Base-by-base conservation (phyloP, 2,797 vertebrate species). In the Varecia variegata region DNA sequence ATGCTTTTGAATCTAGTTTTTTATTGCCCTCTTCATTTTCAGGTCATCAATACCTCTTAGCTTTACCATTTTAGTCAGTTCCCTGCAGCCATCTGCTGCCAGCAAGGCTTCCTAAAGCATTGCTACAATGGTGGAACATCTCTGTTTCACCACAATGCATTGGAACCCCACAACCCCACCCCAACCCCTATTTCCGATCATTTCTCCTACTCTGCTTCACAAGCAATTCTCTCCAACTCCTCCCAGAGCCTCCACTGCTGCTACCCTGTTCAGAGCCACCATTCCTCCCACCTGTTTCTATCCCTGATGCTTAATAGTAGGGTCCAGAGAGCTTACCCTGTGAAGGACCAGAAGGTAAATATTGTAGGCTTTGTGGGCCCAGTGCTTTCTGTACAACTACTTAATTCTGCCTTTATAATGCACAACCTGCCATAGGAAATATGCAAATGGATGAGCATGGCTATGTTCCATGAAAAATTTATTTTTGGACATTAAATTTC, bases 181-280 rank as follows among this genome's bases (percentile, higher is more conserved):
- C 7, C 7, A 32, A 0, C 30, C 25, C 21, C 18, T 9, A 7
- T 13, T 35, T 7, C 14, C 7, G 17, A 13, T 25, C 14, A 50
- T n/a, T 65, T 62, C 1, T 15, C 6, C 13, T 47, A 52, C 4
- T 80, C 27, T 58, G 15, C 25, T 47, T 90, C 10, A 13, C 2
- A 30, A 54, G 12, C 25, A 58, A 2, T 45, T 10, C 27, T 21
- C 18, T 25, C 62, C 30, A 20, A 4, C 9, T 47, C 18, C 38
- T 1, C 1, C 5, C 2, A 23, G 4, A 7, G 15, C 35, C 15
- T 43, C 5, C 18, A 71, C 0, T 13, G 32, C 25, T 35, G 30
- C 15, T 18, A 2, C 27, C 32, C 32, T 67, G 12, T 23, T 52
- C 13, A 52, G n/a, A 85, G 12, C 20, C 45, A 18, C n/a, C 54